Evolutionary conservation across 2,113 vertebrate genomes (phyloP).

Genomic region (Thalassarche chlororhynchos): DNA sequence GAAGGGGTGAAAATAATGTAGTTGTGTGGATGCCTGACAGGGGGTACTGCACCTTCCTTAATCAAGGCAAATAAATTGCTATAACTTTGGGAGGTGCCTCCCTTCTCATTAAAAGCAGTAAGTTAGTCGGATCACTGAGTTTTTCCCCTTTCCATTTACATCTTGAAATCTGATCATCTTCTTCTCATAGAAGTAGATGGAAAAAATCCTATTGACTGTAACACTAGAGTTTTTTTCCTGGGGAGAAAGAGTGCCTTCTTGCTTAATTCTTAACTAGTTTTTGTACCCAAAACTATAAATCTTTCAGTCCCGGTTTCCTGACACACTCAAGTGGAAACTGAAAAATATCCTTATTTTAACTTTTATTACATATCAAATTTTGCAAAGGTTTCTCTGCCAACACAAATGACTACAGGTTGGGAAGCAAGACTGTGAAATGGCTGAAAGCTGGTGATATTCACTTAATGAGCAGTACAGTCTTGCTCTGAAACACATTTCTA

Average conservation of each 20-base stretch:
- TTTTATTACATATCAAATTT: slow-evolving; percentile 52
- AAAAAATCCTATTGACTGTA: slow-evolving; percentile 11
- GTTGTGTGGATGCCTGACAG: neutral
- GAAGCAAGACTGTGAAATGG: neutral
- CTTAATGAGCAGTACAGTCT: neutral
- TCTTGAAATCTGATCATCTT: slow-evolving; percentile 29
- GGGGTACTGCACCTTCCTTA: neutral
- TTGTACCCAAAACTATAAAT: slow-evolving; percentile 48
- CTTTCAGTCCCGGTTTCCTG: slow-evolving; percentile 41
- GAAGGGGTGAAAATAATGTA: neutral
- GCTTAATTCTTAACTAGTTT: slow-evolving; percentile 30
- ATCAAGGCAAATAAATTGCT: neutral
- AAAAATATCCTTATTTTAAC: slow-evolving; percentile 51
- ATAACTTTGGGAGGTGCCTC: neutral
- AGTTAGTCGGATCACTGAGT: neutral
- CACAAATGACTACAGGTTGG: slow-evolving; percentile 50
- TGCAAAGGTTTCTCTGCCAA: slow-evolving; percentile 46
- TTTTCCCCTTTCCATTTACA: neutral
- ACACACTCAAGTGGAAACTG: slow-evolving; percentile 33
- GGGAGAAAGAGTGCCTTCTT: slow-evolving; percentile 2
- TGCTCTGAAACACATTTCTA: neutral
- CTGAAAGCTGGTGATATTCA: neutral
- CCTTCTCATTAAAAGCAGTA: neutral
- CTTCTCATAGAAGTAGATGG: neutral
- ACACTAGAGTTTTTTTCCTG: neutral